These are phyloP conservation scores for Oasisia sp. DNA, from an alignment of 2,888 invertebrate species.

Conservation along the genomic window DNA sequence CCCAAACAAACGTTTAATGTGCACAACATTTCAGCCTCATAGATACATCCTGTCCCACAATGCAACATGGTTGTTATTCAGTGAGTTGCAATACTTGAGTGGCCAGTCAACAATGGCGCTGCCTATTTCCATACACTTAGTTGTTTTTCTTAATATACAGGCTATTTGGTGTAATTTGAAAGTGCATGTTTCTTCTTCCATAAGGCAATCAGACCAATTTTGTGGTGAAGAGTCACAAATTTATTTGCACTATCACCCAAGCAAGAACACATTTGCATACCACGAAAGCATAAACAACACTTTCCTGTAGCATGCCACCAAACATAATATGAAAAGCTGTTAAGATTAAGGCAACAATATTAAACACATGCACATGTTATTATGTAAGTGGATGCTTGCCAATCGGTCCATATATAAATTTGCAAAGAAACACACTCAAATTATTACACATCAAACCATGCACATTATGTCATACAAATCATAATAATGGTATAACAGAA, in stretches of 20 bases:
- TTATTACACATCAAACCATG: background rate
- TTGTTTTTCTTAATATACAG: no score
- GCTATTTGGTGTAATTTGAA: no score
- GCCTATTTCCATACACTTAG: no score
- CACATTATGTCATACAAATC: background rate
- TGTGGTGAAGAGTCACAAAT: no score
- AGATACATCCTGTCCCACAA: no score
- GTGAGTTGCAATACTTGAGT: no score
- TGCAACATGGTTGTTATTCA: no score
- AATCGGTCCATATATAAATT: background rate
- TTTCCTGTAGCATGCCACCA: background rate
- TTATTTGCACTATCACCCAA: background rate
- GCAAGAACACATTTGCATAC: background rate
- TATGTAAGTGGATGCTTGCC: background rate
- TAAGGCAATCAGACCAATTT: no score
- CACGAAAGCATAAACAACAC: background rate
- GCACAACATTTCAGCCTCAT: no score
- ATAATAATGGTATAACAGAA: background rate
- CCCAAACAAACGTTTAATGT: no score
- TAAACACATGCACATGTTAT: background rate
- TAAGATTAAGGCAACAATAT: background rate
- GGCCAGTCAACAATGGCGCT: no score
- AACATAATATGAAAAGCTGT: background rate
- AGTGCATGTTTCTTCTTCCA: no score
- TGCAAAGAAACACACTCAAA: slow-evolving; percentile 2